A percentile compares a stretch with the other conserved stretches of the same genome.
Conservation (phyloP, 2,113 vertebrate genomes). For the Sander lucioperca region DNA sequence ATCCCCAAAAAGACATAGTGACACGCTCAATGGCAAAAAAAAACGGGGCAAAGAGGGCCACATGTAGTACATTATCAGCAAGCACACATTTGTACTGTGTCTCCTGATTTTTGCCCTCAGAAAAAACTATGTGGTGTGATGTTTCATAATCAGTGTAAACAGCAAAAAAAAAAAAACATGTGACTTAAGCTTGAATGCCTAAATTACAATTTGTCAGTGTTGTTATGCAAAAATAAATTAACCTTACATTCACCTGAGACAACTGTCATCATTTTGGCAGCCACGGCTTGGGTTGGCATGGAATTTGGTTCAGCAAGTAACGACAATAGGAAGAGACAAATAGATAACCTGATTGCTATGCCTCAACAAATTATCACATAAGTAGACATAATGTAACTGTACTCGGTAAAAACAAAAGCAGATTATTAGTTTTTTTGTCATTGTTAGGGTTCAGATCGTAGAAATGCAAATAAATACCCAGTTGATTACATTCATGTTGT, state of each 20-base stretch:
- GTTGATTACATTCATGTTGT: constrained; percentile 22
- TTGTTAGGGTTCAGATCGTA: background rate
- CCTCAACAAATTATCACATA: background rate
- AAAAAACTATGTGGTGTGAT: constrained; percentile 20
- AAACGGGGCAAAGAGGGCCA: background rate
- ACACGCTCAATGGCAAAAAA: constrained; percentile 19
- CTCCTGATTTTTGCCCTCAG: background rate
- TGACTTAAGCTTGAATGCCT: constrained; percentile 11
- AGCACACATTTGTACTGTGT: background rate
- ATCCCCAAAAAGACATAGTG: constrained; percentile 23
- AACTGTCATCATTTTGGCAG: constrained; percentile 15
- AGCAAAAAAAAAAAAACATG: constrained; percentile 20
- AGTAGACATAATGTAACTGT: background rate
- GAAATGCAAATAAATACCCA: background rate
- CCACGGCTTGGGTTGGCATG: background rate
- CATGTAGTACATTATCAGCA: background rate
- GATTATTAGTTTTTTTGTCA: background rate
- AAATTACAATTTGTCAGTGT: background rate
- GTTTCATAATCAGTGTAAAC: constrained; percentile 11
- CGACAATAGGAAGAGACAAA: constrained; percentile 22
- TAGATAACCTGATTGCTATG: background rate
- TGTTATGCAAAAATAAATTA: constrained; percentile 11
- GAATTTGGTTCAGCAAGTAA: background rate
- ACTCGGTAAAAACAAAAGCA: background rate
- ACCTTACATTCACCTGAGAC: background rate